Base-by-base conservation (phyloP, 2,888 invertebrate genomes). In the Urechis unicinctus region DNA sequence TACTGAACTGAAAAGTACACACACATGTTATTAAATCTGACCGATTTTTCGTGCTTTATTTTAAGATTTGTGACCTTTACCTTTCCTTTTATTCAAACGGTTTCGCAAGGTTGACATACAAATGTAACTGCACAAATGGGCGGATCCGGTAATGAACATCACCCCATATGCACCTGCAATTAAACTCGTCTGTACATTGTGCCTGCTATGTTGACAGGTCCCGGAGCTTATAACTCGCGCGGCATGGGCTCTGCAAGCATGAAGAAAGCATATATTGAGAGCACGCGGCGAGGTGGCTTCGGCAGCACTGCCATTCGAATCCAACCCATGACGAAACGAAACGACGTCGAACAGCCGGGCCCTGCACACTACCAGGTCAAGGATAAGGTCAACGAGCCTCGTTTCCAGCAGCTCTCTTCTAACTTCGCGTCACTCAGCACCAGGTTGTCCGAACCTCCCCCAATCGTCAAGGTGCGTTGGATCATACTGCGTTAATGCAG, bases 191-290 rank as follows among this genome's bases (percentile, higher is more conserved):
- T n/a, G n/a, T n/a, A n/a, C n/a, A n/a, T n/a, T n/a, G n/a, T n/a
- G n/a, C n/a, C n/a, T n/a, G n/a, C n/a, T n/a, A n/a, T n/a, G n/a
- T n/a, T n/a, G n/a, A 4, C 63, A 72, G 77, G 76, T 52, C 77
- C 77, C 4, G 76, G 74, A 6, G 65, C 73, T 2, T 77, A 77
- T 63, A 75, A 73, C 60, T 66, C 70, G n/a, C 58, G 67, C 9
- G 77, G 78, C 21, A 68, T 78, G 69, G 75, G 75, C 1, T 69
- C 74, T 22, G 75, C 77, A 44, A 73, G 73, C 57, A 71, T 77
- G 71, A 62, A 71, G 42, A 73, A 68, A 57, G 77, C 77, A 0
- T 75, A 76, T 62, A 67, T 78, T 31, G 75, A 74, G 62, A 71
- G 73, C 50, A 75, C 74, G 2, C 61, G 74, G 47, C 67, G 72